These are phyloP conservation scores for Polyodon spathula DNA, from an alignment of 2,113 vertebrate species.

Conservation along the genomic window DNA sequence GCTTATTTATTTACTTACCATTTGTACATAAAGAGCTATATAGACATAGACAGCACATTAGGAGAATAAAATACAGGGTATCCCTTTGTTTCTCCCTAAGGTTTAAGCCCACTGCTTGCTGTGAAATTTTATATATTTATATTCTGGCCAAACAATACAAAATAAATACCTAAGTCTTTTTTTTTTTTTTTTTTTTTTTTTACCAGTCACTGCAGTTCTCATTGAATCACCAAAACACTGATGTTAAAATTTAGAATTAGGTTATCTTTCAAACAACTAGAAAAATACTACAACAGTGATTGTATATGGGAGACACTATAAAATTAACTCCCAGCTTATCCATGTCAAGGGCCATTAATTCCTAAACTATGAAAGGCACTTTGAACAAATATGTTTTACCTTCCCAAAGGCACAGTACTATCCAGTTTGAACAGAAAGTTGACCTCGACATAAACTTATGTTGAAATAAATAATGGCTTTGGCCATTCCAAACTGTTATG, in stretches of 20 bases:
- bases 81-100: no score
- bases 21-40: no score
- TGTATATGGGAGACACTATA: conserved; percentile 63
- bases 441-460: conserved; percentile 70
- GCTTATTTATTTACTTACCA: no score
- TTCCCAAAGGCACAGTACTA: conserved; percentile 46
- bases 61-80: no score
- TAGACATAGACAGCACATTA: no score
- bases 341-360: conserved; percentile 72
- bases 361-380: conserved; percentile 63
- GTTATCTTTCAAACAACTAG: conserved; percentile 52
- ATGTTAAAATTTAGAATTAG: conserved; percentile 25
- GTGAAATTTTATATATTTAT: background rate
- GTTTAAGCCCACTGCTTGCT: no score
- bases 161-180: background rate
- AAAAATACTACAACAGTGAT: conserved; percentile 61
- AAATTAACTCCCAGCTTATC: conserved; percentile 75
- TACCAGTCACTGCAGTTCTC: background rate
- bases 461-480: conserved; percentile 57
- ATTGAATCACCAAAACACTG: conserved; percentile 1
- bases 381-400: conserved; percentile 70
- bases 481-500: conserved; percentile 49
- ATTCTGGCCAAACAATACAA: background rate
- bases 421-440: conserved; percentile 49
- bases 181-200: no score